Evolutionary conservation across 35 echinoderm and acorn worm genomes (phyloP).

Genomic region (Apostichopus japonicus): DNA sequence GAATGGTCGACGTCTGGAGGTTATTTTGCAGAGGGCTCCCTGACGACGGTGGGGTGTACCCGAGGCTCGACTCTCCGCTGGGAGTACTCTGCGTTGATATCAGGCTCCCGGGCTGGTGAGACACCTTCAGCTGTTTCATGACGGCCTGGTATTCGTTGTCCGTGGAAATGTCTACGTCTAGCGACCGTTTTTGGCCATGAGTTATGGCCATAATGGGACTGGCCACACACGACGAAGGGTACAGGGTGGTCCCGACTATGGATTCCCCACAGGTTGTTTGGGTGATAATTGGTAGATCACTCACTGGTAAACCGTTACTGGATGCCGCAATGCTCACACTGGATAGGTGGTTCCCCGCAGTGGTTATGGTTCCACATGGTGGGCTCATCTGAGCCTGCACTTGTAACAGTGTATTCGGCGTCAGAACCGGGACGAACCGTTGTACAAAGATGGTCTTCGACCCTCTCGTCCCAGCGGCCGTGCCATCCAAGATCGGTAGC

Average conservation of each 20-base stretch:
- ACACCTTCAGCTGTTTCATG: slow-evolving; percentile 28
- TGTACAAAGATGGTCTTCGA: slow-evolving; percentile 32
- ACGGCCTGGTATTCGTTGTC: slow-evolving; percentile 18
- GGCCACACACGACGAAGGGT: not conserved
- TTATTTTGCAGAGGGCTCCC: not conserved
- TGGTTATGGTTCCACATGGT: slow-evolving; percentile 2
- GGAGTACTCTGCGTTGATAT: not conserved
- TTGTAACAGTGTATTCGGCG: slow-evolving; percentile 34
- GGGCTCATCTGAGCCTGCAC: slow-evolving; percentile 37
- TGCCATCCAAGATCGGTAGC: not conserved
- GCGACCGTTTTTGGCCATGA: not conserved
- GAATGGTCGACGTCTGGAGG: not conserved
- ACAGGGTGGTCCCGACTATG: not conserved
- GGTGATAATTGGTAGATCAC: not conserved
- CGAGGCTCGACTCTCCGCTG: not conserved
- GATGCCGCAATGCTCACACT: not conserved
- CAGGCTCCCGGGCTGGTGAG: not conserved
- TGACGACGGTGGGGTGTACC: not conserved
- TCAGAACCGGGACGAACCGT: slow-evolving; percentile 37
- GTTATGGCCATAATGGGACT: not conserved
- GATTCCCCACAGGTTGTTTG: not conserved
- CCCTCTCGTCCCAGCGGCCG: not conserved
- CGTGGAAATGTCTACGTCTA: not conserved
- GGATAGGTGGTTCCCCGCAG: not conserved
- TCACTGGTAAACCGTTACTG: slow-evolving; percentile 5